phyloP scores from a whole-genome alignment of 2,113 vertebrate species.

The Nothoprocta pentlandii region DNA sequence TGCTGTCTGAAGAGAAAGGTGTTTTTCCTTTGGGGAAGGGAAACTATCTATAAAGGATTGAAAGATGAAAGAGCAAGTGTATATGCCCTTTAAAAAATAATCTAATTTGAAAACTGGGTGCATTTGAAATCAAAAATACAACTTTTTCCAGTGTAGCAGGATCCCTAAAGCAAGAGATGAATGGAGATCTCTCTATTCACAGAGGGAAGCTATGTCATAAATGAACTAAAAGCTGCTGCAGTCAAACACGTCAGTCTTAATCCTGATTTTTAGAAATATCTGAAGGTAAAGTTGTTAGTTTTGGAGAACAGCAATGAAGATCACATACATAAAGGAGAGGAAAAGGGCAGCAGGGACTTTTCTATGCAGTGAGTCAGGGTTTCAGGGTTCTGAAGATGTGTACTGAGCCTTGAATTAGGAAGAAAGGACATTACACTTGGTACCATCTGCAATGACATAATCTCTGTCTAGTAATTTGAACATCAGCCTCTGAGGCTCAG shows the following conservation, averaged over 20 bases:
- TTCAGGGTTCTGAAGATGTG: not conserved
- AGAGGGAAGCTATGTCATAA: not conserved
- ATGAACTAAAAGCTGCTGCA: not conserved
- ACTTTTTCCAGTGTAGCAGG: not conserved
- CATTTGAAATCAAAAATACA: not conserved
- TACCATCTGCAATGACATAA: not conserved
- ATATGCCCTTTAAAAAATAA: not conserved
- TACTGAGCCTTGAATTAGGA: not conserved
- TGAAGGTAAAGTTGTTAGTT: not conserved
- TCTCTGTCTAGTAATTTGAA: not conserved
- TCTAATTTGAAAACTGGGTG: not conserved
- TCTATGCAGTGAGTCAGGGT: not conserved
- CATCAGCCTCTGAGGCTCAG: not conserved
- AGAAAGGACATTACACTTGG: not conserved
- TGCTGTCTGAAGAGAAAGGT: not conserved
- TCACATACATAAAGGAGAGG: not conserved
- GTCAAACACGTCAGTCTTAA: not conserved
- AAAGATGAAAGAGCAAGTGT: not conserved
- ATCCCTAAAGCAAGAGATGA: not conserved
- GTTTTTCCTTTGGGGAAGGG: not conserved
- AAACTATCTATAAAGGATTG: not conserved
- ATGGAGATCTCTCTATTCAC: fast-evolving
- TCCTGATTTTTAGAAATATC: not conserved
- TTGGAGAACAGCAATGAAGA: not conserved
- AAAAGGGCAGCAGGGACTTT: not conserved